Evolutionary conservation across 2,888 invertebrate species (phyloP), one percentile per base, ranked within the genome.

Genomic region (Archips xylosteana): DNA sequence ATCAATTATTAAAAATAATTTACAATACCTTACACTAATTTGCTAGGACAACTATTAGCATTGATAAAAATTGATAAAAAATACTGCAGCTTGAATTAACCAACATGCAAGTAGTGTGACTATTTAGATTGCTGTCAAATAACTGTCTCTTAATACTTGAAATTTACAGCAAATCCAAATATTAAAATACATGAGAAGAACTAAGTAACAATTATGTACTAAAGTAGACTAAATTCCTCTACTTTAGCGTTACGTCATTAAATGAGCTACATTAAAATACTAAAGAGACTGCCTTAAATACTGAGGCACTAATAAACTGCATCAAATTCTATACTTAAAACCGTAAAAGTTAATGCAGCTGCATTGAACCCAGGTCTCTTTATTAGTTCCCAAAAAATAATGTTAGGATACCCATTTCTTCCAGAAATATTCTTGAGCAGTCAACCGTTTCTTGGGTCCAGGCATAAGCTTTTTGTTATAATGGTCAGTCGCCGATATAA

Each of bases 401-500:
- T 59, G 34, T 4, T 57, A 13, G 39, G 70, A 79, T 92, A 94
- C 93, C 94, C 92, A 92, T 92, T 92, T 92, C 81, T 91, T 92
- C 94, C 91, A 92, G 78, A 89, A 90, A 87, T 92, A 91, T 78
- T 93, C 92, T 77, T 90, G 92, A 70, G 90, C 85, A 60, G 88
- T 88, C 76, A 92, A 78, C 2, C 90, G 88, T 82, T 92, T 93
- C 89, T 90, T 94, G 62, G 88, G 87, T 1, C 85, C 85, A 54
- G 83, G 78, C 54, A 83, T 77, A 74, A 81, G 80, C 80, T 89
- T 92, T 87, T 89, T 91, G 83, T 86, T 89, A 80, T 87, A 89
- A 70, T 83, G 84, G 49, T 89, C 86, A 59, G 86, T 81, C 3
- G 83, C 79, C 64, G 87, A 80, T 80, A 91, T 79, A 60, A 84